Evolutionary conservation across 2,888 invertebrate genomes (phyloP).

Genomic region (Volucella zonaria): DNA sequence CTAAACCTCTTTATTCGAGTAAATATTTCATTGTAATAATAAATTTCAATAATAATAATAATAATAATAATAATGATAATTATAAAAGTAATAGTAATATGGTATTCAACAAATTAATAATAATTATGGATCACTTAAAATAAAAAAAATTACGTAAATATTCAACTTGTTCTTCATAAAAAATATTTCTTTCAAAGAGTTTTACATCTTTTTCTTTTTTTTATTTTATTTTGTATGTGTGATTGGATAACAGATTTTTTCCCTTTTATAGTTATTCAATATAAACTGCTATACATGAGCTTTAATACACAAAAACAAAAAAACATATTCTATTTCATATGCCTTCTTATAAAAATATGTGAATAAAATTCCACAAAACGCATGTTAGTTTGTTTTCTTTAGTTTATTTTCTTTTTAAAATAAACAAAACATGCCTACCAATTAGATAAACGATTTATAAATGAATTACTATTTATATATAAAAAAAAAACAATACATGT

Average conservation of each 20-base stretch:
- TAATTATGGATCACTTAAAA: conserved; percentile 31
- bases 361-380: conserved; percentile 22
- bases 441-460: conserved; percentile 37
- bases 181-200: conserved; percentile 25
- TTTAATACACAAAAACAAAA: conserved; percentile 37
- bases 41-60: no score
- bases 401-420: conserved; percentile 11
- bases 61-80: conserved; percentile 29
- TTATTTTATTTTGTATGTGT: neutral
- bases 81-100: conserved; percentile 30
- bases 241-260: conserved; percentile 32
- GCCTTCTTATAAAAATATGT: conserved; percentile 42
- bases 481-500: conserved; percentile 13
- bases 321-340: neutral
- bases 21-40: conserved; percentile 10
- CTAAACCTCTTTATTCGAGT: conserved; percentile 46
- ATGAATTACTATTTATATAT: conserved; percentile 34
- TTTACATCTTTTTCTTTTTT: neutral
- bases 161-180: conserved; percentile 26
- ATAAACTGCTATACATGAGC: conserved; percentile 13
- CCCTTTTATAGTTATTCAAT: conserved; percentile 22
- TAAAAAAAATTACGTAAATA: conserved; percentile 16
- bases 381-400: conserved; percentile 8
- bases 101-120: conserved; percentile 53
- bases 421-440: conserved; percentile 21